Base-by-base conservation (phyloP, 2,113 vertebrate genomes). In the Halichoerus grypus region DNA sequence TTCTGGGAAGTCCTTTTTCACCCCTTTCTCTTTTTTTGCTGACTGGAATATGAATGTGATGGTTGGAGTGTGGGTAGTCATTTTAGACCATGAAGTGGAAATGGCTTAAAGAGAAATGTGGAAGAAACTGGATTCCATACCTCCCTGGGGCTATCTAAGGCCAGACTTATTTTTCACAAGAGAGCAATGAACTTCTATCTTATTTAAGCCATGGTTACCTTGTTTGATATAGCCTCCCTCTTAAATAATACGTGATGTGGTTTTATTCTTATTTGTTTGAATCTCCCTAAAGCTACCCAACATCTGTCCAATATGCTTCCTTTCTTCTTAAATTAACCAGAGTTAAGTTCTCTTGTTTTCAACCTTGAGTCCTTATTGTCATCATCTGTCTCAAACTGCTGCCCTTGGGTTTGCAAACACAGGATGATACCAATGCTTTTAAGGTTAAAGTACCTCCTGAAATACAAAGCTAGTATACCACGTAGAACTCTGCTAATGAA, bases 311-410 rank as follows among this genome's bases (percentile, higher is more conserved):
- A 4, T 16, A 42, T 21, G 36, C 9, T 49, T 85, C 53, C 16
- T 65, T 91, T 95, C 26, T 72, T 28, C 95, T 87, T 87, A 46
- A 77, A 83, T 90, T 31, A 80, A 89, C 13, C 42, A 74, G 57
- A 80, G 55, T 82, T 86, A 36, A 77, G 1, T 46, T 57, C 39
- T 59, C 49, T 84, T 18, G 21, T 33, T 84, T 91, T 83, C 24
- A 76, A 3, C 24, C 22, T 94, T 90, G n/a, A 85, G 39, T 42
- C 18, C 67, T 7, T 8, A 49, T 21, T 51, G 67, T 31, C 53
- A 18, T 5, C 1, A 0, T 51, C 26, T 33, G 1, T 67, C 71
- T 93, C 28, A 80, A 55, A 85, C 7, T 87, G 83, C 39, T 63
- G 53, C 59, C 9, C 31, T 94, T 57, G 7, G 18, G 13, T 90